These are phyloP conservation scores for Xenopus borealis DNA, from an alignment of 2,113 vertebrate species.

Conservation along the genomic window DNA sequence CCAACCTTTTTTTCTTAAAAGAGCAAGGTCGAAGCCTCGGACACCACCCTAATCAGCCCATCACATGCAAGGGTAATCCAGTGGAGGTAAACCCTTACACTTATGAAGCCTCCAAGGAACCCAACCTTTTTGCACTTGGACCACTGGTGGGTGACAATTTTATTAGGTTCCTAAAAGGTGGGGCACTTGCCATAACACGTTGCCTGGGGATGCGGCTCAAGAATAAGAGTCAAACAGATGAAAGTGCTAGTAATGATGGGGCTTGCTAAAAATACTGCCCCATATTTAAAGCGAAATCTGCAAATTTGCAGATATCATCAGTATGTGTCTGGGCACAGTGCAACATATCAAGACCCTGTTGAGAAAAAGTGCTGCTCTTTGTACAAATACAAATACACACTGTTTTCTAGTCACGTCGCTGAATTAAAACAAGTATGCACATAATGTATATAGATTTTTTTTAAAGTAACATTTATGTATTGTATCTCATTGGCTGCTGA, in stretches of 20 bases:
- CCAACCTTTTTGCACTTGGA: slow-evolving; percentile 90
- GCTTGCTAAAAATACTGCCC: slow-evolving; percentile 54
- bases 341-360: slow-evolving; percentile 8
- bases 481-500: too few species aligned
- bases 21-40: slow-evolving; percentile 87
- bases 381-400: neutral
- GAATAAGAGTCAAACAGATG: slow-evolving; percentile 82
- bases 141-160: slow-evolving; percentile 97
- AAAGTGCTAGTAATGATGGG: slow-evolving; percentile 65
- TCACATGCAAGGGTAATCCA: slow-evolving; percentile 91
- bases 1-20: slow-evolving; percentile 91
- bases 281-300: slow-evolving; percentile 7
- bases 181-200: slow-evolving; percentile 83
- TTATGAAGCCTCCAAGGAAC: slow-evolving; percentile 88
- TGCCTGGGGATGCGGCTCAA: slow-evolving; percentile 84
- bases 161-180: slow-evolving; percentile 94
- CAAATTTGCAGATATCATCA: slow-evolving; percentile 25
- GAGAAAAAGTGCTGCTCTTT: slow-evolving; percentile 19
- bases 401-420: neutral
- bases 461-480: too few species aligned
- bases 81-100: slow-evolving; percentile 90
- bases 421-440: too few species aligned
- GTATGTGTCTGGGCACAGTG: slow-evolving; percentile 42
- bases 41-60: slow-evolving; percentile 80
- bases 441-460: too few species aligned